A percentile compares a stretch with the other conserved stretches of the same genome.
Conservation (phyloP, 2,113 vertebrate genomes). For the Brachypodius melanocephalos region DNA sequence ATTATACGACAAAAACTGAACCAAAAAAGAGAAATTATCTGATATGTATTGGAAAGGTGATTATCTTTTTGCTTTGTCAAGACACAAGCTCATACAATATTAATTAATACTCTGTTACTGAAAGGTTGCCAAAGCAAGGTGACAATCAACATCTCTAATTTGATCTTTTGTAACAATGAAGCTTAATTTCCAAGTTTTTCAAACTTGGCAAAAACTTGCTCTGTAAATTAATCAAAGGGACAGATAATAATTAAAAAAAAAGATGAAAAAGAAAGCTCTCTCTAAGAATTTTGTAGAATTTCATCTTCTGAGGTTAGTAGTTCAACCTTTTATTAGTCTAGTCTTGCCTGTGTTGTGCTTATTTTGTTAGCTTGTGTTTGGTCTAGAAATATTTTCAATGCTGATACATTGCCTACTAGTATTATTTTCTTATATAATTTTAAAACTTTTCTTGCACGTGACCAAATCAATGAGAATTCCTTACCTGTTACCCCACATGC, state of each 20-base stretch:
- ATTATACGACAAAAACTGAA: not conserved
- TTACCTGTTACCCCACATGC: not conserved
- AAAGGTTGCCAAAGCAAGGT: conserved; percentile 3
- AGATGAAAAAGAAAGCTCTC: not conserved
- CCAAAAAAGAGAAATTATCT: not conserved
- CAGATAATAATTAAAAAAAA: not conserved
- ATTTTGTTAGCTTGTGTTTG: not conserved
- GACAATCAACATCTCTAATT: not conserved
- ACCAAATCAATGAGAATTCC: not conserved
- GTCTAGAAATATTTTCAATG: not conserved
- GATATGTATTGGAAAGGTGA: not conserved
- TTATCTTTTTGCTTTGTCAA: not conserved
- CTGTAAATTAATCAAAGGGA: not conserved
- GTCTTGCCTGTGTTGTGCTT: not conserved
- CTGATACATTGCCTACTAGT: not conserved
- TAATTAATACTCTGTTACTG: conserved; percentile 16
- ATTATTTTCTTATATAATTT: not conserved
- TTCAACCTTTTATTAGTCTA: not conserved
- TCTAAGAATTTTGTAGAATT: not conserved
- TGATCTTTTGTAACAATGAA: not conserved
- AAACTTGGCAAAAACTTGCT: not conserved
- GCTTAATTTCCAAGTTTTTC: not conserved
- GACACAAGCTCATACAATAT: not conserved
- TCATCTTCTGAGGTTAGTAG: not conserved
- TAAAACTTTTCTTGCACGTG: not conserved